These are phyloP conservation scores for Miniopterus natalensis DNA, from an alignment of 2,113 vertebrate genomes.

Conservation along the genomic window DNA sequence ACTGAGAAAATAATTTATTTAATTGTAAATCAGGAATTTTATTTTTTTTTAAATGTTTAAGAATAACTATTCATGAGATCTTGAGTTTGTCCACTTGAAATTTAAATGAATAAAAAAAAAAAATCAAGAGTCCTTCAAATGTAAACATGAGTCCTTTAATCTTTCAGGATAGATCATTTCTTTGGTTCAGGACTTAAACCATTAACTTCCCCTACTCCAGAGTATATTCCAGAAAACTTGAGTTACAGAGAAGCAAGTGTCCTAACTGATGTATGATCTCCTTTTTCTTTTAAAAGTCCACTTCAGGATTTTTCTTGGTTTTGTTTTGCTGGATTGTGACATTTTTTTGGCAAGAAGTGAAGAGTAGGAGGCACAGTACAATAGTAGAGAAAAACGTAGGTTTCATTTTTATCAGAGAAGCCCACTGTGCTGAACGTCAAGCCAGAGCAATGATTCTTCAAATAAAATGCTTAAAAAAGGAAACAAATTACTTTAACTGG, in stretches of 20 bases:
- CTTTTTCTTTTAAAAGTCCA: not conserved
- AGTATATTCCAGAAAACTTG: not conserved
- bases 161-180: not conserved
- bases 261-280: not conserved
- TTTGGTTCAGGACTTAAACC: conserved; percentile 40
- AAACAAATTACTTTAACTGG: not conserved
- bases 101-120: conserved; percentile 42
- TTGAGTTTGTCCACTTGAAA: conserved; percentile 44
- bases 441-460: not conserved
- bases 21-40: conserved; percentile 63
- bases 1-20: conserved; percentile 84
- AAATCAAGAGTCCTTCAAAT: conserved; percentile 50
- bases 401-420: not conserved
- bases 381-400: not conserved
- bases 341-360: not conserved
- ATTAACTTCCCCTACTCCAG: not conserved
- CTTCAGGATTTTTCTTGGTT: not conserved
- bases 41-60: conserved; percentile 46
- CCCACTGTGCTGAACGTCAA: not conserved
- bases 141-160: not conserved
- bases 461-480: not conserved
- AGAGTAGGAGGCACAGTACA: not conserved
- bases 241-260: not conserved
- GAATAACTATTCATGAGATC: conserved; percentile 27
- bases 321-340: not conserved